phyloP scores from a whole-genome alignment of 1,140 invertebrate genomes.

The Drosophila lacertosa region DNA sequence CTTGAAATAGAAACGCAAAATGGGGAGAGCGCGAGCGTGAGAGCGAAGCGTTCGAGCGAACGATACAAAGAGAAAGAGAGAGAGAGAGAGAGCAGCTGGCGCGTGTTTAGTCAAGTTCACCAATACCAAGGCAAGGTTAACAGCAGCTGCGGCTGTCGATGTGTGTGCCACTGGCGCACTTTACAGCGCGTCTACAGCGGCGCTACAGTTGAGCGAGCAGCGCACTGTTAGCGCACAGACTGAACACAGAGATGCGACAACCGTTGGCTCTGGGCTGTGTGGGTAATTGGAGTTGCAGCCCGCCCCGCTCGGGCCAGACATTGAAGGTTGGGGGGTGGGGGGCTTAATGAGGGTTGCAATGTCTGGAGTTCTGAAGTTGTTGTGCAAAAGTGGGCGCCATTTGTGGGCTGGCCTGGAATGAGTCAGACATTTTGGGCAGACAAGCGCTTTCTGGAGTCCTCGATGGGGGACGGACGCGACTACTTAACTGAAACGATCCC shows the following conservation, averaged over 20 bases:
- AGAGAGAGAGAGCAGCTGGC: conserved; percentile 33
- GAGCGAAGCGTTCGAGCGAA: conserved; percentile 10
- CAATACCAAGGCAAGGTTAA: conserved; percentile 68
- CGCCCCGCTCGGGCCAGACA: conserved; percentile 38
- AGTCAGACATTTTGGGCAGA: conserved; percentile 55
- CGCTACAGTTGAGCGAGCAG: conserved; percentile 69
- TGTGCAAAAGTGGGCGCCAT: conserved; percentile 42
- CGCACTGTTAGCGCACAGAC: conserved; percentile 53
- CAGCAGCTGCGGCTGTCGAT: conserved; percentile 27
- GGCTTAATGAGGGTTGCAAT: conserved; percentile 76
- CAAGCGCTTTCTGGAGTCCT: conserved; percentile 8
- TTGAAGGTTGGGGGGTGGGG: conserved; percentile 43
- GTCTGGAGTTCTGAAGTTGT: conserved; percentile 72
- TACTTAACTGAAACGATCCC: conserved; percentile 11
- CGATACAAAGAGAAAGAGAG: conserved; percentile 24
- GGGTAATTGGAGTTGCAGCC: conserved; percentile 48
- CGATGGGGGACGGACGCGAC: too few relatives aligned
- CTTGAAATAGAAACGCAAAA: conserved; percentile 58
- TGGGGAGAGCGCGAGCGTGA: conserved; percentile 25
- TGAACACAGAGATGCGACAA: not conserved
- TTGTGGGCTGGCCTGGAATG: conserved; percentile 45
- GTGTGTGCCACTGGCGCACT: conserved; percentile 32
- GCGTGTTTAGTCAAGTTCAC: conserved; percentile 71
- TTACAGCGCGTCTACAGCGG: conserved; percentile 55
- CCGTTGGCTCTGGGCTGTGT: conserved; percentile 1